These are phyloP conservation scores for Diarsia brunnea DNA, from an alignment of 2,888 invertebrate species.

Conservation along the genomic window DNA sequence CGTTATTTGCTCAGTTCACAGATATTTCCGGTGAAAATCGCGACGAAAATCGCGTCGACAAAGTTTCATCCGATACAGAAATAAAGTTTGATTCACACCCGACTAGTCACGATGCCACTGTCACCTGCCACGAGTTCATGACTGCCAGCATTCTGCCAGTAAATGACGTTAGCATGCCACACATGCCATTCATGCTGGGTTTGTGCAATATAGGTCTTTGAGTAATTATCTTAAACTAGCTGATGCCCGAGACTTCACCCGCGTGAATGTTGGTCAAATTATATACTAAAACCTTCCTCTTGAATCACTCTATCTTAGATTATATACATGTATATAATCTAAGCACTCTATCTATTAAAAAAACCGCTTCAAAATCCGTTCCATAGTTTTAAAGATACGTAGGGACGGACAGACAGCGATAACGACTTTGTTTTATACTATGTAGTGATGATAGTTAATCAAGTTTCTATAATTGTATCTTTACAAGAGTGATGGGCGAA, in stretches of 20 bases:
- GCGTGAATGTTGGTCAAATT: too few relatives aligned
- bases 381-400: too few relatives aligned
- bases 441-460: background rate
- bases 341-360: too few relatives aligned
- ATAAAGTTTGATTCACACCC: conserved; percentile 48
- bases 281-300: too few relatives aligned
- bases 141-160: conserved; percentile 12
- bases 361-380: too few relatives aligned
- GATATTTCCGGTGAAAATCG: conserved; percentile 17
- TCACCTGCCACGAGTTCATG: conserved; percentile 21
- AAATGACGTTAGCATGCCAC: conserved; percentile 20
- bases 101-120: conserved; percentile 18
- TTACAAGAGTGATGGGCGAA: background rate
- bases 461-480: background rate
- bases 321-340: too few relatives aligned
- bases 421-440: too few relatives aligned
- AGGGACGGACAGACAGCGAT: too few relatives aligned
- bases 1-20: conserved; percentile 9
- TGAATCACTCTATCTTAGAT: too few relatives aligned
- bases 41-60: background rate
- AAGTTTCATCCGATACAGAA: conserved; percentile 16
- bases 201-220: conserved; percentile 1
- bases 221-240: conserved; percentile 6
- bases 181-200: conserved; percentile 11
- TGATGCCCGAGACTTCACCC: too few relatives aligned